Evolutionary conservation across 2,888 invertebrate genomes (phyloP), one percentile per base, ranked within the genome.

Genomic region (Drosophila kokeensis): DNA sequence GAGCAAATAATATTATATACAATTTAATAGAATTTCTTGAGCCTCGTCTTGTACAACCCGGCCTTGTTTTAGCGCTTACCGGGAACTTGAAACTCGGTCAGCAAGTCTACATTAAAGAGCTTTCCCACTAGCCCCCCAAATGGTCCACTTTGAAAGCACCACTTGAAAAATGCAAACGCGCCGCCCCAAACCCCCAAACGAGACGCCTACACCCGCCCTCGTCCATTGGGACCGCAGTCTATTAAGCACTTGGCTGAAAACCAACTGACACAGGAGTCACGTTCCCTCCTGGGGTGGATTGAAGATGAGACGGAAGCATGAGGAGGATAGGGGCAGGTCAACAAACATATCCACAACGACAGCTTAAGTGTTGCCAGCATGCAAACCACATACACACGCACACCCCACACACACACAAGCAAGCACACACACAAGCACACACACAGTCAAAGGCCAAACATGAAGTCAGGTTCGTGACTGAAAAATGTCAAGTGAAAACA

Each of bases 311-410:
- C 11, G 24, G 24, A 21, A 27, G 40, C 13, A 5, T 24, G 24
- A 34, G n/a, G 36, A 29, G 11, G 32, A 11, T 4, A 4, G n/a
- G 60, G 38, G 63, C 34, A 38, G 74, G 69, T 55, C 65, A 60
- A 45, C 74, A 71, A 74, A 79, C 65, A 69, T 71, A 70, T 74
- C 60, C 81, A 76, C 63, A 48, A 71, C 69, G 75, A 76, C 86
- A 79, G 81, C 76, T 83, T 77, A 85, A 81, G 83, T 89, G 86
- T 83, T 73, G 77, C 73, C 77, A 77, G 75, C 88, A 85, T 82
- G 86, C 79, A 89, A 83, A 71, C 73, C 76, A 49, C 73, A 73
- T 48, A 66, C 36, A 65, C 42, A 69, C 57, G 45, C 42, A 69
- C 32, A 42, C 65, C 30, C 40, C 36, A 58, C n/a, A 60, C 30